phyloP scores from a whole-genome alignment of 2,113 vertebrate genomes.

The Heterocephalus glaber region DNA sequence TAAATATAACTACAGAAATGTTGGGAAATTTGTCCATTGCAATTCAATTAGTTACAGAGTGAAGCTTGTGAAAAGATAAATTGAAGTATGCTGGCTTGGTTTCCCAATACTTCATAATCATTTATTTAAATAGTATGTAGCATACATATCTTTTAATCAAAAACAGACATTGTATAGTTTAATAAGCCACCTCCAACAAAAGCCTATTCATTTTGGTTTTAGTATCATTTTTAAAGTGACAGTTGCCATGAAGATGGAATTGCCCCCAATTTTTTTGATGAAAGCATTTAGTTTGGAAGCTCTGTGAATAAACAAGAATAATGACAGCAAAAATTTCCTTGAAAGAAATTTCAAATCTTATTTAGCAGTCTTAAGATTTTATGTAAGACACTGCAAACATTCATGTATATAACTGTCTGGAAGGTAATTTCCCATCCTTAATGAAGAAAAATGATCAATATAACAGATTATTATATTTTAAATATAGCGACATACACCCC shows the following conservation, averaged over 20 bases:
- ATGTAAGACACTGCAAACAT: not conserved
- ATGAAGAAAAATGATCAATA: constrained; percentile 37
- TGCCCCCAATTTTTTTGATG: not conserved
- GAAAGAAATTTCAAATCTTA: not conserved
- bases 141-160: not conserved
- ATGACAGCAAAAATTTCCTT: not conserved
- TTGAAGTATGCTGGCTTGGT: not conserved
- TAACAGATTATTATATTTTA: constrained; percentile 41
- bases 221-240: not conserved
- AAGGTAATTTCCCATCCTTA: constrained; percentile 53
- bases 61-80: not conserved
- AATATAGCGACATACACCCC: not conserved
- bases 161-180: not conserved
- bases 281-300: not conserved
- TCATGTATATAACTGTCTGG: not conserved
- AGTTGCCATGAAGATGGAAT: not conserved
- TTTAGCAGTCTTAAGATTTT: not conserved
- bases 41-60: not conserved
- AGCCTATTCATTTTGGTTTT: not conserved
- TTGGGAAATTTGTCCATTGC: accelerated
- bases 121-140: not conserved
- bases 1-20: not conserved
- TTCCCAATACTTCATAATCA: not conserved
- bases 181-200: not conserved
- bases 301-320: not conserved